These are phyloP conservation scores for Siniperca knerii DNA, from an alignment of 2,113 vertebrate genomes.

Conservation along the genomic window DNA sequence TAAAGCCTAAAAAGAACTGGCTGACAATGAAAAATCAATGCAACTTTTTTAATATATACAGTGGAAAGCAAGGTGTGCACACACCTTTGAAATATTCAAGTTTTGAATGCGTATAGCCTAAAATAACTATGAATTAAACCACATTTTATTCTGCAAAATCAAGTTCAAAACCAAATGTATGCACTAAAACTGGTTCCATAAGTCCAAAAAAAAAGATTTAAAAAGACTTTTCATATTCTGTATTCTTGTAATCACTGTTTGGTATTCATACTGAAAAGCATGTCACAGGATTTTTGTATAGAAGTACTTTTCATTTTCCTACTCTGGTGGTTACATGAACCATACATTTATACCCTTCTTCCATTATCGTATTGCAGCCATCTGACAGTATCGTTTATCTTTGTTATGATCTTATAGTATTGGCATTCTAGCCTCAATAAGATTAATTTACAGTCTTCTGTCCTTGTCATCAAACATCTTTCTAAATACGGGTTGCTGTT, in stretches of 20 bases:
- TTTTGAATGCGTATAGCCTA: not conserved
- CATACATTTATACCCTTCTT: not conserved
- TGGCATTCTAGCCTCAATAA: slow-evolving; percentile 9
- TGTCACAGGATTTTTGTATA: not conserved
- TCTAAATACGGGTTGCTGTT: slow-evolving; percentile 39
- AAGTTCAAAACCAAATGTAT: too few species aligned
- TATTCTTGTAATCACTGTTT: too few species aligned
- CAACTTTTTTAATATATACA: not conserved
- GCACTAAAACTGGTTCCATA: too few species aligned
- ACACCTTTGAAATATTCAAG: not conserved
- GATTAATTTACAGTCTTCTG: slow-evolving; percentile 4
- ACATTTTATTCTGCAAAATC: too few species aligned
- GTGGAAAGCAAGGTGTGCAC: slow-evolving; percentile 5
- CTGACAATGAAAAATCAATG: not conserved
- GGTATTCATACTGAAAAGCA: too few species aligned
- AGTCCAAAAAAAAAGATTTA: too few species aligned
- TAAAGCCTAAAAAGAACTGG: not conserved
- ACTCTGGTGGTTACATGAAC: not conserved
- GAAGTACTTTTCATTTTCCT: not conserved
- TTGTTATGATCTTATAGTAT: not conserved
- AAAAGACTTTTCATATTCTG: too few species aligned
- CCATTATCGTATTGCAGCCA: not conserved
- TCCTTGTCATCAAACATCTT: slow-evolving; percentile 36
- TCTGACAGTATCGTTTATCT: not conserved
- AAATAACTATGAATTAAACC: not conserved